Conservation (phyloP, 1,140 invertebrate genomes). For the Anastatus disparis region DNA sequence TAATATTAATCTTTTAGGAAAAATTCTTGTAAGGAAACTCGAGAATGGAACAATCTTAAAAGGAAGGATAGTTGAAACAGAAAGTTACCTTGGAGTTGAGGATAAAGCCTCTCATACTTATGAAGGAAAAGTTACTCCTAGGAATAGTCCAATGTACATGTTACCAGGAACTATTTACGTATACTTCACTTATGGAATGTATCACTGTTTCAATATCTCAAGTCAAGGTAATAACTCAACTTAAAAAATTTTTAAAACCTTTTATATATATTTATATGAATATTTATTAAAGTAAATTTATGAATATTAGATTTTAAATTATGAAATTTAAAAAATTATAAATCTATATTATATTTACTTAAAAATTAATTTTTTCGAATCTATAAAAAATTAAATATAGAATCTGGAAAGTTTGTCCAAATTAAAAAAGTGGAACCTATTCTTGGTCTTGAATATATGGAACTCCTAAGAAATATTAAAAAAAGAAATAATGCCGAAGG, state of each 20-base stretch:
- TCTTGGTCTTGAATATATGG: slow-evolving; percentile 73
- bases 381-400: slow-evolving; percentile 54
- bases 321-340: too few relatives aligned
- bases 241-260: not conserved
- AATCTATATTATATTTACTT: too few relatives aligned
- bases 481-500: slow-evolving; percentile 45
- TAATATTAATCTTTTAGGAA: slow-evolving; percentile 53
- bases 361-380: not conserved
- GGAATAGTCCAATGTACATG: slow-evolving; percentile 85
- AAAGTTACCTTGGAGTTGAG: slow-evolving; percentile 77
- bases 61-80: slow-evolving; percentile 82
- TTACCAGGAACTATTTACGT: slow-evolving; percentile 82
- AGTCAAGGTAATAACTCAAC: slow-evolving; percentile 69
- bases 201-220: slow-evolving; percentile 86
- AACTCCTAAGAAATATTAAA: slow-evolving; percentile 50
- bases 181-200: slow-evolving; percentile 86
- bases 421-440: slow-evolving; percentile 76
- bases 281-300: too few relatives aligned
- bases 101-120: slow-evolving; percentile 82
- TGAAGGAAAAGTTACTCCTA: slow-evolving; percentile 72
- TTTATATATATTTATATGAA: not conserved
- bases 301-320: too few relatives aligned
- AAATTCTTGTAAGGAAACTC: slow-evolving; percentile 72
- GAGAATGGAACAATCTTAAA: slow-evolving; percentile 68
- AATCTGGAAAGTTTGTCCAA: slow-evolving; percentile 73